phyloP scores from a whole-genome alignment of 2,113 vertebrate genomes.

The Macrotus californicus region DNA sequence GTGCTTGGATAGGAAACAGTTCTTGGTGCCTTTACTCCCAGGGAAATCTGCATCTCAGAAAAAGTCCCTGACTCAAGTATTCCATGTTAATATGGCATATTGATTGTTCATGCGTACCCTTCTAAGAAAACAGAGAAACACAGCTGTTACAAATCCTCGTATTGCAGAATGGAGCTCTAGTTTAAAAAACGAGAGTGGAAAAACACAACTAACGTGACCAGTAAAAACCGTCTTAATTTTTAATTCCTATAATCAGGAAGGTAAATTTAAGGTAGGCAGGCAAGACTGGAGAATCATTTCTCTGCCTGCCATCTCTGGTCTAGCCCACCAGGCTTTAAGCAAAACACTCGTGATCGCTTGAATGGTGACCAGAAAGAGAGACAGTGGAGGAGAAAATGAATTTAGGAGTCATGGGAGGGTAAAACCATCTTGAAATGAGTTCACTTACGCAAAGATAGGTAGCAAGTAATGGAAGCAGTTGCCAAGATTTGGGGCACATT shows the following conservation, averaged over 20 bases:
- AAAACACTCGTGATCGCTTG: neutral
- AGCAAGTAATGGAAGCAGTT: neutral
- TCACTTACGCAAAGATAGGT: neutral
- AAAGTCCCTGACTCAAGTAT: slow-evolving; percentile 23
- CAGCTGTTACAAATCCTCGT: slow-evolving; percentile 21
- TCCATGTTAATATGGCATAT: slow-evolving; percentile 44
- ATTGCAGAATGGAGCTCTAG: neutral
- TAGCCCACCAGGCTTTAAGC: neutral
- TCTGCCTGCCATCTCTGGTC: neutral
- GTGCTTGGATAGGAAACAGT: slow-evolving; percentile 51
- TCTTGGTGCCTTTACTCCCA: slow-evolving; percentile 54
- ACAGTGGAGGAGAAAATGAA: no score
- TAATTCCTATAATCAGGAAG: slow-evolving; percentile 28
- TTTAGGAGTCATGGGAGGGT: neutral
- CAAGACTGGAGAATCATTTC: neutral
- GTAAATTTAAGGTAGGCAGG: slow-evolving; percentile 37
- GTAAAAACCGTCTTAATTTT: slow-evolving; percentile 31
- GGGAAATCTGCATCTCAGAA: slow-evolving; percentile 62
- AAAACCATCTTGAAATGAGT: neutral
- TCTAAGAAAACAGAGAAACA: slow-evolving; percentile 6
- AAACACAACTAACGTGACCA: slow-evolving; percentile 25
- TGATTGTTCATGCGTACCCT: slow-evolving; percentile 19
- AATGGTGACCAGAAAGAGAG: neutral
- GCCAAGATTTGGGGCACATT: neutral
- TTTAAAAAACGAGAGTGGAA: neutral